These are phyloP conservation scores for Molorchus minor DNA, from an alignment of 2,888 invertebrate species.

Conservation along the genomic window DNA sequence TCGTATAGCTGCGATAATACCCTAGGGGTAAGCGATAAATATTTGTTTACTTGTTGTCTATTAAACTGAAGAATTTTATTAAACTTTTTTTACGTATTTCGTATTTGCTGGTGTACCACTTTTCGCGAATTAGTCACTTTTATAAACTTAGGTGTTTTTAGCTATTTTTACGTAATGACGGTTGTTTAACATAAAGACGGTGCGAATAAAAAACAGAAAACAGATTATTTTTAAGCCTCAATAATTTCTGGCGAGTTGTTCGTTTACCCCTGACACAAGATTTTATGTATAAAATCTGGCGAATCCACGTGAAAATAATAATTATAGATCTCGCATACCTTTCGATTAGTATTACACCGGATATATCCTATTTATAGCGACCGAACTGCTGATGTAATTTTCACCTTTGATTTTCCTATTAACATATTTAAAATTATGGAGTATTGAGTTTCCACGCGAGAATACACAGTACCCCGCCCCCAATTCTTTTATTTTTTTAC, in stretches of 20 bases:
- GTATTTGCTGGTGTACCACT: not conserved
- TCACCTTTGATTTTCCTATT: too few species aligned
- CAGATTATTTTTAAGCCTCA: conserved; percentile 1
- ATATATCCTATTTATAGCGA: too few species aligned
- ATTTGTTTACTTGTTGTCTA: not conserved
- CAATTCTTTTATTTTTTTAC: too few species aligned
- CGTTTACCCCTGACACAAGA: not conserved
- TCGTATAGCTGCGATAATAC: too few species aligned
- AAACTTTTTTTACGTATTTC: not conserved
- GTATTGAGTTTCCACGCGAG: too few species aligned
- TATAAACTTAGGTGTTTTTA: conserved; percentile 1
- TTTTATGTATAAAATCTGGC: not conserved
- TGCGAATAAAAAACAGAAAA: not conserved
- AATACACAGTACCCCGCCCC: too few species aligned
- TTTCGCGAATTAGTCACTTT: conserved; percentile 1
- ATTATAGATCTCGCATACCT: not conserved
- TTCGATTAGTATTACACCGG: too few species aligned
- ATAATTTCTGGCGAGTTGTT: not conserved
- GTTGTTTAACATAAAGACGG: not conserved
- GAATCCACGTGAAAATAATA: not conserved
- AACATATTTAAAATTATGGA: too few species aligned
- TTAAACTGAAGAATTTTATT: not conserved
- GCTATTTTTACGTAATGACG: conserved; percentile 1
- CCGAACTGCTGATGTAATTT: too few species aligned
- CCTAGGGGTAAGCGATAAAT: too few species aligned